Conservation (phyloP, 2,797 vertebrate species). For the Coranthus polyacanthus region DNA sequence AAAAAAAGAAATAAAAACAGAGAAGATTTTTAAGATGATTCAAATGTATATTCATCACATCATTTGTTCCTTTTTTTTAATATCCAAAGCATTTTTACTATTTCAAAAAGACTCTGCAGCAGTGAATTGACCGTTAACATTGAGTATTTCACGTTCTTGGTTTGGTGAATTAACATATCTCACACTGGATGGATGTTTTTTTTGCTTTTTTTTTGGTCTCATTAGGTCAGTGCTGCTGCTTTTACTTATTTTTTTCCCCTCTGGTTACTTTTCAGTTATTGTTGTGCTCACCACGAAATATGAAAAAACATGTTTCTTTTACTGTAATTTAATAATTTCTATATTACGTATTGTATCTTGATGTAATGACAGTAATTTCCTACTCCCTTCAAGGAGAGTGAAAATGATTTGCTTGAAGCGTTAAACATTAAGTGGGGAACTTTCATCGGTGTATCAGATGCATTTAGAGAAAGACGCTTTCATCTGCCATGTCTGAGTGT, state of each 20-base stretch:
- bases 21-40: too few relatives aligned
- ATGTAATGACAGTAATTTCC: slow-evolving; percentile 57
- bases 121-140: too few relatives aligned
- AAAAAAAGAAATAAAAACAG: not conserved
- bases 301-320: slow-evolving; percentile 60
- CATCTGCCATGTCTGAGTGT: slow-evolving; percentile 54
- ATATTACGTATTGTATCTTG: slow-evolving; percentile 42
- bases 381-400: slow-evolving; percentile 48
- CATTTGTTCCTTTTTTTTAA: not conserved
- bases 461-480: slow-evolving; percentile 66
- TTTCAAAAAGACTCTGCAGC: not conserved
- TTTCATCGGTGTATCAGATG: slow-evolving; percentile 46
- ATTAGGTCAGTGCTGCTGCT: slow-evolving; percentile 64
- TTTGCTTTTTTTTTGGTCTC: slow-evolving; percentile 41
- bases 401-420: slow-evolving; percentile 62
- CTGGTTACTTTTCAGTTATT: slow-evolving; percentile 65
- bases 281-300: slow-evolving; percentile 46
- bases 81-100: not conserved
- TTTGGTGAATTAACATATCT: slow-evolving; percentile 20
- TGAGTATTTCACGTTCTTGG: slow-evolving; percentile 6
- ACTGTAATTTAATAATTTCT: slow-evolving; percentile 64
- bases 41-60: not conserved
- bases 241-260: slow-evolving; percentile 48
- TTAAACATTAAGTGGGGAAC: slow-evolving; percentile 47
- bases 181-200: slow-evolving; percentile 30